Evolutionary conservation across 2,797 vertebrate species (phyloP), one percentile per base, ranked within the genome.

Genomic region (Anguilla obscura): DNA sequence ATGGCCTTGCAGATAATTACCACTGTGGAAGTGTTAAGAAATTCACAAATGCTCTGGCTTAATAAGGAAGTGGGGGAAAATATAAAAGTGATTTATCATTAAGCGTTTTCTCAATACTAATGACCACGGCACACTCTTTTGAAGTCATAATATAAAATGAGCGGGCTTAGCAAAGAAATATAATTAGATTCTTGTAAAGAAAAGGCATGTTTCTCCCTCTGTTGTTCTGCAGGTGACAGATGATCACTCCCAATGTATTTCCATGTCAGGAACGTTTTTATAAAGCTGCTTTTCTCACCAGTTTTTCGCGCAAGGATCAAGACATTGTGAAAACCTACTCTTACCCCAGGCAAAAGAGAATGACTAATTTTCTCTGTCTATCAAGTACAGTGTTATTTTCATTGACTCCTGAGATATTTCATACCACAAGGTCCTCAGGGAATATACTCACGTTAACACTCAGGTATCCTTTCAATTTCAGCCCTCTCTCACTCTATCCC

Each of bases 301-400:
- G 89, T 30, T 91, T 90, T 92, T 92, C 85, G 87, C 89, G 91
- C 87, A 88, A 89, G 93, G 93, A 95, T 93, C 90, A 93, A 92
- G 91, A 91, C 90, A 88, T 90, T 76, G 87, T 14, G 89, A 91
- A 89, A 90, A 87, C 90, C 90, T 66, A 0, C 0, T 66, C 89
- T 92, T 91, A 94, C 94, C 93, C 89, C 88, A 2, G 92, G 91
- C 90, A 92, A 92, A 89, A 48, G 87, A 91, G 88, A 92, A 92
- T 82, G 74, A 89, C 92, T 92, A 89, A 92, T 92, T 93, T 92
- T 92, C 91, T 91, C 58, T 94, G 92, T 92, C 90, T 91, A 5
- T 92, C 90, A 94, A 93, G 88, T 76, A 80, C 52, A 0, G 18
- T 40, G 84, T 89, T 90, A 87, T 24, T n/a, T 91, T 88, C 89